Percentiles rank a stretch among this genome's conserved stretches.
These are phyloP conservation scores for Drosophila niveifrons DNA, from an alignment of 2,888 invertebrate genomes.

Conservation along the genomic window DNA sequence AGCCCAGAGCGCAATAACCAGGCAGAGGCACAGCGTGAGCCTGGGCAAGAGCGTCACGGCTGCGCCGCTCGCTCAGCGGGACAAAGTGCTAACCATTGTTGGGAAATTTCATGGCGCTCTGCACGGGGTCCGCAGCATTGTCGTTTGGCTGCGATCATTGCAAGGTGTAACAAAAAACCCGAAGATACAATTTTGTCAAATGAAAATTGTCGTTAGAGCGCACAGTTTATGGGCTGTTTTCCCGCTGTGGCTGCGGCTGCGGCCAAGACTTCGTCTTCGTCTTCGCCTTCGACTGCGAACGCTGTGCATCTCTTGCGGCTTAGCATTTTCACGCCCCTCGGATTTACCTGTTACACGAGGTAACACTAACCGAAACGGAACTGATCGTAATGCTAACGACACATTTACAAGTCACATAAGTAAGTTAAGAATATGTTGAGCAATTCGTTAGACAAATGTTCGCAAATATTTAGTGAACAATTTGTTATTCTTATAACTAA, in stretches of 20 bases:
- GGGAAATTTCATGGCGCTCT: conserved; percentile 77
- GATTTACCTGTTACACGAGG: conserved; percentile 31
- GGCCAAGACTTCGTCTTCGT: neutral
- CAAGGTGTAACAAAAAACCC: conserved; percentile 80
- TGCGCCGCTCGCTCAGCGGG: conserved; percentile 70
- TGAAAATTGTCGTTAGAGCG: conserved; percentile 64
- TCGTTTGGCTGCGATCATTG: conserved; percentile 54
- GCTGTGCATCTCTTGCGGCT: conserved; percentile 53
- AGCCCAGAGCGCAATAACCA: conserved; percentile 18
- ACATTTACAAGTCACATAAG: neutral
- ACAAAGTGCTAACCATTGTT: conserved; percentile 76
- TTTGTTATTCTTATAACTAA: neutral
- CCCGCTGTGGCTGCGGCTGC: neutral
- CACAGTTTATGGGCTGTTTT: conserved; percentile 50
- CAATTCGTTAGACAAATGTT: neutral
- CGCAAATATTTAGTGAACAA: neutral
- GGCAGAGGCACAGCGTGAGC: conserved; percentile 62
- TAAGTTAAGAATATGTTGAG: neutral
- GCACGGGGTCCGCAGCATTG: conserved; percentile 59
- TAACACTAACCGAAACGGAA: conserved; percentile 15
- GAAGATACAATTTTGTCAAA: conserved; percentile 75
- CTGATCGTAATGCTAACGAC: conserved; percentile 7
- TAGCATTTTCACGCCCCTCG: conserved; percentile 60
- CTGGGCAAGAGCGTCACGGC: conserved; percentile 65
- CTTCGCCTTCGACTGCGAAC: conserved; percentile 2